Conservation (phyloP, 2,113 vertebrate species). For the Picathartes gymnocephalus region DNA sequence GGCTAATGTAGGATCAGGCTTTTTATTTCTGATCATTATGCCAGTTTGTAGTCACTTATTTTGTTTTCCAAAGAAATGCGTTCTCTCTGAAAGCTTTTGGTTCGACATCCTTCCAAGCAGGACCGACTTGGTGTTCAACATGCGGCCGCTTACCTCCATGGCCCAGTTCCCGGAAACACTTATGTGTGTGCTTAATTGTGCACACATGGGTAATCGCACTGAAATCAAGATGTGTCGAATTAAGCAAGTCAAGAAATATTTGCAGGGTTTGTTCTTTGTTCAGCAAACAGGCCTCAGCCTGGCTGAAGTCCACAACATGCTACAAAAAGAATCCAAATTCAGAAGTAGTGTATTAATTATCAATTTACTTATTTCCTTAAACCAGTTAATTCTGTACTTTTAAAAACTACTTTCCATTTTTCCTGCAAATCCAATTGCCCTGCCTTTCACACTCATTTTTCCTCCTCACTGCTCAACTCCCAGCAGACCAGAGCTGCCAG, state of each 20-base stretch:
- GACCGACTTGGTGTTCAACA: not conserved
- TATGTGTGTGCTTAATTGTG: conserved; percentile 42
- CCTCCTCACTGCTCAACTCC: not conserved
- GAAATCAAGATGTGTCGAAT: conserved; percentile 52
- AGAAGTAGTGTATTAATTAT: conserved; percentile 2
- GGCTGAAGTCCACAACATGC: not conserved
- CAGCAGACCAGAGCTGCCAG: not conserved
- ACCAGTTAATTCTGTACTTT: not conserved
- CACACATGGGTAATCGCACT: conserved; percentile 24
- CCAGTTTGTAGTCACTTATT: not conserved
- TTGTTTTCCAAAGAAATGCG: not conserved
- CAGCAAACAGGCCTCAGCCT: conserved; percentile 15
- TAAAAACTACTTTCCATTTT: conserved; percentile 22
- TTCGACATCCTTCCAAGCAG: not conserved
- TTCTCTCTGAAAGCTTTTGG: not conserved
- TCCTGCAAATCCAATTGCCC: conserved; percentile 12
- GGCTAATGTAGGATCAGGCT: not conserved
- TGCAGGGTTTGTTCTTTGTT: conserved; percentile 39
- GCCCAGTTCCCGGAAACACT: conserved; percentile 38
- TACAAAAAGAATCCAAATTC: not conserved
- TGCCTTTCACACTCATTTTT: conserved; percentile 7
- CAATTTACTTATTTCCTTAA: conserved; percentile 29
- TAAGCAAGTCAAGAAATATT: conserved; percentile 54
- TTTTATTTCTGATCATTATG: not conserved
- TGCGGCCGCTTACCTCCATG: conserved; percentile 5